Evolutionary conservation across 1,140 invertebrate species (phyloP).

Genomic region (Zaprionus vittiger): DNA sequence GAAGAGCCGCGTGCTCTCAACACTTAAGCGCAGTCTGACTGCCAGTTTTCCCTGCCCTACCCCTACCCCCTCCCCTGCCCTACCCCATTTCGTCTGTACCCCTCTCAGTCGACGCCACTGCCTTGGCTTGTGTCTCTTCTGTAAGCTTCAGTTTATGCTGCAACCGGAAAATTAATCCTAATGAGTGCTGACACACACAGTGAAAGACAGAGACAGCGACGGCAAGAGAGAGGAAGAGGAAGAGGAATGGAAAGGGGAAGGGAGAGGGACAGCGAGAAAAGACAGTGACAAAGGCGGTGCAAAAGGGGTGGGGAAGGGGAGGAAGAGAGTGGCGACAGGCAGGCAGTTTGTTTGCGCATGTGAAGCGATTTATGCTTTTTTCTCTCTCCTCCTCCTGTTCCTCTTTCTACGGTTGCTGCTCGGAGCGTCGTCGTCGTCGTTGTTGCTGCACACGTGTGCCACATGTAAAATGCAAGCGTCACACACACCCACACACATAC

Average conservation of each 20-base stretch:
- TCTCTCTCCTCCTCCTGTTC: slow-evolving; percentile 38
- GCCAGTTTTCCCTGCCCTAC: background rate
- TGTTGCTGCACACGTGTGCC: slow-evolving; percentile 71
- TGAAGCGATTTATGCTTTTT: slow-evolving; percentile 77
- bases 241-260: too few relatives aligned
- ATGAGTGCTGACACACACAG: slow-evolving; percentile 77
- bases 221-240: background rate
- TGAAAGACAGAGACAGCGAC: slow-evolving; percentile 30
- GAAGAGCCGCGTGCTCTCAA: slow-evolving; percentile 40
- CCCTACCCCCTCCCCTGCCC: background rate
- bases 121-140: slow-evolving; percentile 16
- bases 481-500: slow-evolving; percentile 27
- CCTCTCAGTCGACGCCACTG: slow-evolving; percentile 2
- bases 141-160: slow-evolving; percentile 80
- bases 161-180: slow-evolving; percentile 82
- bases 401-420: slow-evolving; percentile 15
- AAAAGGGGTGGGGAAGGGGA: background rate
- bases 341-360: slow-evolving; percentile 64
- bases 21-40: slow-evolving; percentile 61
- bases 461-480: slow-evolving; percentile 75
- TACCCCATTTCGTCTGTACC: too few relatives aligned
- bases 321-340: slow-evolving; percentile 14
- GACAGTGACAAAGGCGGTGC: slow-evolving; percentile 2
- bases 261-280: background rate
- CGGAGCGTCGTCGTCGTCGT: slow-evolving; percentile 43